A percentile compares a stretch with the other conserved stretches of the same genome.
Evolutionary conservation across 2,113 vertebrate species (phyloP).

Genomic region (Dinomys branickii): DNA sequence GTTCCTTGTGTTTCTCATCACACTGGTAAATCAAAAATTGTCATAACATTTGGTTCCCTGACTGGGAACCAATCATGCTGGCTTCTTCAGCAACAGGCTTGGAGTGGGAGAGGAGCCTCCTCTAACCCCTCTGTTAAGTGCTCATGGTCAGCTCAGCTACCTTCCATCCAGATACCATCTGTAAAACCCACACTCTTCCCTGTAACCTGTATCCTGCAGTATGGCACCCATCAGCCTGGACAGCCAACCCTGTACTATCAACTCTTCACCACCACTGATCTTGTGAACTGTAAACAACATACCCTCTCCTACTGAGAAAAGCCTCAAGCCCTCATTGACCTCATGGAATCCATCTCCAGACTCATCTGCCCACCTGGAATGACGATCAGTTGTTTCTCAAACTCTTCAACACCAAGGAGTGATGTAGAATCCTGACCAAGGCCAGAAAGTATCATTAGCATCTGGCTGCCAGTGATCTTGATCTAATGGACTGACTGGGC

Average conservation of each 20-base stretch:
- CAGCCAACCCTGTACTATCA: not conserved
- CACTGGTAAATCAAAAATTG: not conserved
- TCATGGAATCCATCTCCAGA: not conserved
- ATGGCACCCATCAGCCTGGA: not conserved
- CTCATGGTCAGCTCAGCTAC: not conserved
- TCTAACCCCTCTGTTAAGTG: not conserved
- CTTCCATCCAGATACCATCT: not conserved
- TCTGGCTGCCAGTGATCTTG: not conserved
- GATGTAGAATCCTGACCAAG: not conserved
- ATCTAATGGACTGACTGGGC: not conserved
- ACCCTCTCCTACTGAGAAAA: not conserved
- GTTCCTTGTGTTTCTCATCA: not conserved
- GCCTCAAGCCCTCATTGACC: not conserved
- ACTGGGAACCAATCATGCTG: not conserved
- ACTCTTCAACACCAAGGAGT: not conserved
- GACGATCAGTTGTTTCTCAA: not conserved
- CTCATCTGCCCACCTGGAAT: not conserved
- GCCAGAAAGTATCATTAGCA: not conserved
- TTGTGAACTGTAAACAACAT: not conserved
- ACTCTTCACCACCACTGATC: not conserved
- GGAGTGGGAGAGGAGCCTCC: not conserved
- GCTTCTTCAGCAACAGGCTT: not conserved
- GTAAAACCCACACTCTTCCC: not conserved
- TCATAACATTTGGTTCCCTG: not conserved
- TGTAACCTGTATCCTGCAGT: not conserved